Evolutionary conservation across 1,140 invertebrate genomes (phyloP).

Genomic region (Linepithema humile): DNA sequence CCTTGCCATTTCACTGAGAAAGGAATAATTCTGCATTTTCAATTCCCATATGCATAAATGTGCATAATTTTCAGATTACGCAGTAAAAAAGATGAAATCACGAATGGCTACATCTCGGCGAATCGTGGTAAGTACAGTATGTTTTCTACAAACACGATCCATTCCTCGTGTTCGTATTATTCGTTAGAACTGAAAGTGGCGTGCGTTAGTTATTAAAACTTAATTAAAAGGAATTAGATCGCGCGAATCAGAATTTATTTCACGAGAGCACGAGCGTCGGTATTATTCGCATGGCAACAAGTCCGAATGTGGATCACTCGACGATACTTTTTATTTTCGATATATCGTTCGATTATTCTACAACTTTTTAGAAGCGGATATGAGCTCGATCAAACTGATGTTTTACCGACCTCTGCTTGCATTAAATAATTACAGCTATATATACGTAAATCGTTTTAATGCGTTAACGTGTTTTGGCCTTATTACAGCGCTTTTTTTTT

Average conservation of each 20-base stretch:
- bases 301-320: background rate
- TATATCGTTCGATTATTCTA: background rate
- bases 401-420: background rate
- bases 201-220: background rate
- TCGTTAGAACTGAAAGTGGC: background rate
- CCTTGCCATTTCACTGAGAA: background rate
- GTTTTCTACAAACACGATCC: background rate
- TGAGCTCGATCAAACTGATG: background rate
- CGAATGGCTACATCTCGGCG: too few relatives aligned
- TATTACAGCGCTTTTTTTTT: background rate
- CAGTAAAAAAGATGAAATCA: background rate
- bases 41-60: background rate
- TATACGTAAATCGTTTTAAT: slow-evolving; percentile 7
- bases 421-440: slow-evolving; percentile 29
- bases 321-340: background rate
- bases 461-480: background rate
- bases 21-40: background rate
- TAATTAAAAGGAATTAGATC: background rate
- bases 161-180: too few relatives aligned
- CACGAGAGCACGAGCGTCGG: background rate
- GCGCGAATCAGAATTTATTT: slow-evolving; percentile 10
- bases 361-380: background rate
- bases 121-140: background rate
- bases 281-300: background rate
- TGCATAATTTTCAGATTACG: background rate